phyloP scores from a whole-genome alignment of 2,888 invertebrate species.

The Orthosia gracilis region DNA sequence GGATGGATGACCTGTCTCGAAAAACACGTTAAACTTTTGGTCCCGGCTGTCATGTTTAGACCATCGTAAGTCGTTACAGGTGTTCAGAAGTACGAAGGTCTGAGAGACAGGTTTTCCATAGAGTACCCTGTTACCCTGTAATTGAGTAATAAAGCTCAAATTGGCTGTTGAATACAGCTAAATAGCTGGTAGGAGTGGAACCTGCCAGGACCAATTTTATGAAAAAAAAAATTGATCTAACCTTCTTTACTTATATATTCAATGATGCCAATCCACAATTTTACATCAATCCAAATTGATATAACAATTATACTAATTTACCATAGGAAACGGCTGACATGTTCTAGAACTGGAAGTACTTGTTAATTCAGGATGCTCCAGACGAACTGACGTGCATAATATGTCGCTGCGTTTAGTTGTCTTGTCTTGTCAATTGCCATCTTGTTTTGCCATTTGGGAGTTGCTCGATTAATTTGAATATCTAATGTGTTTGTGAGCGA shows the following conservation, averaged over 20 bases:
- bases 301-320: slow-evolving; percentile 52
- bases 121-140: neutral
- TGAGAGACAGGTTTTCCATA: no score
- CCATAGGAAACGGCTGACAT: slow-evolving; percentile 28
- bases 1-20: no score
- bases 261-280: neutral
- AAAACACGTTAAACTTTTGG: no score
- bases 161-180: no score
- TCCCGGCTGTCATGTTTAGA: no score
- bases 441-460: slow-evolving; percentile 12
- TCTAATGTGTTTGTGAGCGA: slow-evolving; percentile 1
- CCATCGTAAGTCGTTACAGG: no score
- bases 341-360: slow-evolving; percentile 22
- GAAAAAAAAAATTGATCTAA: no score
- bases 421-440: slow-evolving; percentile 27
- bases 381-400: slow-evolving; percentile 26
- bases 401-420: slow-evolving; percentile 21
- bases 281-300: slow-evolving; percentile 20
- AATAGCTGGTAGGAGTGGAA: no score
- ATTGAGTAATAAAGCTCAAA: no score
- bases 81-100: no score
- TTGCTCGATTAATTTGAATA: slow-evolving; percentile 25
- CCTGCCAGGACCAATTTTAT: no score
- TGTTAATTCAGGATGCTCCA: slow-evolving; percentile 24
- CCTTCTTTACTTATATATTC: slow-evolving; percentile 1